Conservation (phyloP, 2,888 invertebrate species). For the Melanargia galathea region DNA sequence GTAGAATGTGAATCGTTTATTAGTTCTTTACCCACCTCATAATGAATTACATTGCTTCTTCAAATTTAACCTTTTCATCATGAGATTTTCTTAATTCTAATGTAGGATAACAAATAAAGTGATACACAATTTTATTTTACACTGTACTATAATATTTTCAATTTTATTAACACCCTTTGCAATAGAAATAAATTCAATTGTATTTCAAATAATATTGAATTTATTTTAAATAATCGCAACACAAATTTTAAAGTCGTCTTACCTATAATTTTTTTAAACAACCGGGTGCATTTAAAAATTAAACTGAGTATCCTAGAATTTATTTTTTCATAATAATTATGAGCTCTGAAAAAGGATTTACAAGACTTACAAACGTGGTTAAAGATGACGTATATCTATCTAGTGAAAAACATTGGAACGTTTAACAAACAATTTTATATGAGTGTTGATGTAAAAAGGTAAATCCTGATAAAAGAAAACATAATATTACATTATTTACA, state of each 20-base stretch:
- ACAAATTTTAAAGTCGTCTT: conserved; percentile 36
- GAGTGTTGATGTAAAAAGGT: background rate
- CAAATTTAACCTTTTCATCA: no score
- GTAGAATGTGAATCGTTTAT: no score
- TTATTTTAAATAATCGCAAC: conserved; percentile 48
- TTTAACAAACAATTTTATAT: no score
- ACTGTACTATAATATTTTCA: conserved; percentile 47
- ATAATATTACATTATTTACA: background rate
- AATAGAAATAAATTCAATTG: no score
- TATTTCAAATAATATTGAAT: conserved; percentile 48
- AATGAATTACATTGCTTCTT: no score
- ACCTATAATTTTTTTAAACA: conserved; percentile 27
- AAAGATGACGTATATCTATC: background rate
- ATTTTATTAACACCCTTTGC: conserved; percentile 52
- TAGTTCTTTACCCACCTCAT: no score
- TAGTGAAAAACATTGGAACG: background rate
- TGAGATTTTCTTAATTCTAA: no score
- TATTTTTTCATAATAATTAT: conserved; percentile 5
- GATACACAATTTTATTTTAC: conserved; percentile 36
- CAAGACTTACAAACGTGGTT: background rate
- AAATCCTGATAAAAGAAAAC: background rate
- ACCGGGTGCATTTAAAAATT: conserved; percentile 32
- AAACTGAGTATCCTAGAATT: conserved; percentile 30
- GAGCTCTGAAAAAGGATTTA: background rate
- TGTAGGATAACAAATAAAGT: no score